Base-by-base conservation (phyloP, 23 tunicate genomes). In the Trididemnum nubilum region DNA sequence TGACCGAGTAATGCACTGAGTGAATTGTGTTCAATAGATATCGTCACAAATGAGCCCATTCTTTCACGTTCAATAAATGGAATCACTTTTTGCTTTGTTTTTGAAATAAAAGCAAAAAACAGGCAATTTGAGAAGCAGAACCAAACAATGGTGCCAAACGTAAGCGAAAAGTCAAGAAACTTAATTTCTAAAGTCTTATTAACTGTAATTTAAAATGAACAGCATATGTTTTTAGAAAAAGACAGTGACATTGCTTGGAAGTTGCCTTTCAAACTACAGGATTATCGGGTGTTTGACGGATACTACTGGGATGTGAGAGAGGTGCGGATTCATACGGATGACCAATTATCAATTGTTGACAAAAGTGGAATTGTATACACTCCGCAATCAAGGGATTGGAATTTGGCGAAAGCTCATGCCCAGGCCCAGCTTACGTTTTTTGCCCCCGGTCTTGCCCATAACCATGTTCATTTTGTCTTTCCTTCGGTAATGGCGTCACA, bases 391-490 rank as follows among this genome's bases (percentile, higher is more conserved):
- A 29, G 44, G 29, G 76, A 84, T 2, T 91, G 97, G 97, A n/a
- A 64, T 2, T 75, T 91, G 33, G 97, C 97, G 34, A 91, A 91
- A 57, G 97, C 97, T 0, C 97, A 91, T 52, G 97, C 87, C 15
- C 97, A 91, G 66, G 91, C 84, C 7, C 97, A 81, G 79, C 59
- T 91, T 74, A 86, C 97, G 12, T 86, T 85, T 51, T 82, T 73
- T 54, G 87, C 87, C 15, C 97, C 97, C 19, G 97, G 97, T 27
- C 61, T 82, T 5, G 79, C 83, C 0, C 90, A 91, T 64, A 86
- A 85, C 64, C 83, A 80, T 66, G 90, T 80, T 15, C 89, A 91
- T 61, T 81, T 91, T 80, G 77, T 91, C 29, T 76, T 91, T 74
- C 87, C 97, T 25, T 51, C 90, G 23, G 25, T 85, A 24, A 76